These are phyloP conservation scores for Nesidiocoris tenuis DNA, from an alignment of 2,888 invertebrate genomes.

Conservation along the genomic window DNA sequence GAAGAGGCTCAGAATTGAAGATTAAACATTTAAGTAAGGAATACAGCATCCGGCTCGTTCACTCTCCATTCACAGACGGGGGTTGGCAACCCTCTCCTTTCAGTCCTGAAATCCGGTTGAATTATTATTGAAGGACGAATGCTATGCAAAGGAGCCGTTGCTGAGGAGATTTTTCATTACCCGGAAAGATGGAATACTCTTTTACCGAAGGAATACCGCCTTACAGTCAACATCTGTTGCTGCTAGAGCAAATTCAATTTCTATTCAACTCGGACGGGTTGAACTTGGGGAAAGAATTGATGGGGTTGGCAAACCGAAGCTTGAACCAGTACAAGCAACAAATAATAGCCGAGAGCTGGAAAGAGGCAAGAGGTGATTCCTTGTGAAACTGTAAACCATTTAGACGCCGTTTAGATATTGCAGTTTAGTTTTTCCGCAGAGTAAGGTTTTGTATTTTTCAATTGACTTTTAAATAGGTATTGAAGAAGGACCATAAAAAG, in stretches of 20 bases:
- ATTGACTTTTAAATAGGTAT: no score
- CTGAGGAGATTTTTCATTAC: conserved; percentile 12
- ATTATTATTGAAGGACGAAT: conserved; percentile 26
- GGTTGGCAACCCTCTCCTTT: neutral
- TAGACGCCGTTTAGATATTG: no score
- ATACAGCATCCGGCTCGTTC: conserved; percentile 27
- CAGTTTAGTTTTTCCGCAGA: no score
- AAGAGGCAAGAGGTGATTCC: no score
- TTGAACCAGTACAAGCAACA: no score
- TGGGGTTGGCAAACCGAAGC: no score
- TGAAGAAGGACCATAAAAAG: no score
- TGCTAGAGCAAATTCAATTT: neutral
- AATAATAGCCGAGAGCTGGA: no score
- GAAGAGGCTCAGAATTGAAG: conserved; percentile 41
- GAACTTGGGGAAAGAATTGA: no score
- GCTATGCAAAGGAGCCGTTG: neutral
- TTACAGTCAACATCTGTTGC: neutral
- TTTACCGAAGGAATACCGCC: neutral
- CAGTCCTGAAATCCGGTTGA: conserved; percentile 25
- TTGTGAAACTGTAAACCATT: no score
- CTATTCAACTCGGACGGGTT: neutral
- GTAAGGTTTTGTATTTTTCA: no score
- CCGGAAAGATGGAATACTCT: neutral
- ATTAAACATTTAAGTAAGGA: conserved; percentile 42
- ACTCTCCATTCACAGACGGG: neutral